Evolutionary conservation across 2,797 vertebrate species (phyloP), one percentile per base, ranked within the genome.

Genomic region (Tokudaia muenninki): DNA sequence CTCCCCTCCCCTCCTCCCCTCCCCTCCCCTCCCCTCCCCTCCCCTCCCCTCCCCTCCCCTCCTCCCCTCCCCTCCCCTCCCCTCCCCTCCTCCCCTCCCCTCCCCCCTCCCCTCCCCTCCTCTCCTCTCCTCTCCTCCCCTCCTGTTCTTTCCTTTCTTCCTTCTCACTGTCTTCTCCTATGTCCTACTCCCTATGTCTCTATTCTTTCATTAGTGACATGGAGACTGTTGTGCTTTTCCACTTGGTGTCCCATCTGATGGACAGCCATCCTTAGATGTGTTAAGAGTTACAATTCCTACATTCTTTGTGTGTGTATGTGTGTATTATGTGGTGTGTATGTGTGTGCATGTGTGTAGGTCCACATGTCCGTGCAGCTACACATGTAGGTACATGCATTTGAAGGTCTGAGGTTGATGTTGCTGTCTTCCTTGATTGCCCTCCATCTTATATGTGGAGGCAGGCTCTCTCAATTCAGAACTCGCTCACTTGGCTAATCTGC

Each of bases 31-130:
- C 8, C 65, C 26, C 5, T 37, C n/a, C 21, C 41, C 57, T 22
- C 52, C 1, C 24, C 0, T 52, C 26, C 4, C 44, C 2, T n/a
- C 4, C 13, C 12, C 2, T 47, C 22, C 13, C 4, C 10, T 22
- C 41, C 75, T 1, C 31, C 4, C 34, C 4, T 47, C 12, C 7
- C 6, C 13, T 75, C 19, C 5, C 37, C 47, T 8, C 26, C 0
- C 44, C 2, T 47, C 3, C 8, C 10, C 1, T 77, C 7, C 22
- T 6, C 16, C 17, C n/a, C 70, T 1, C n/a, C n/a, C n/a, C n/a
- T n/a, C n/a, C n/a, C n/a, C n/a, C n/a, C n/a, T n/a, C n/a, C n/a
- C n/a, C n/a, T n/a, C n/a, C 47, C 11, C 47, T 9, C 41, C 4
- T 47, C 0, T 4, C 17, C 2, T 50, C 22, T 22, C 0, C 34